phyloP scores from a whole-genome alignment of 2,113 vertebrate species.

The Brienomyrus longianalis region DNA sequence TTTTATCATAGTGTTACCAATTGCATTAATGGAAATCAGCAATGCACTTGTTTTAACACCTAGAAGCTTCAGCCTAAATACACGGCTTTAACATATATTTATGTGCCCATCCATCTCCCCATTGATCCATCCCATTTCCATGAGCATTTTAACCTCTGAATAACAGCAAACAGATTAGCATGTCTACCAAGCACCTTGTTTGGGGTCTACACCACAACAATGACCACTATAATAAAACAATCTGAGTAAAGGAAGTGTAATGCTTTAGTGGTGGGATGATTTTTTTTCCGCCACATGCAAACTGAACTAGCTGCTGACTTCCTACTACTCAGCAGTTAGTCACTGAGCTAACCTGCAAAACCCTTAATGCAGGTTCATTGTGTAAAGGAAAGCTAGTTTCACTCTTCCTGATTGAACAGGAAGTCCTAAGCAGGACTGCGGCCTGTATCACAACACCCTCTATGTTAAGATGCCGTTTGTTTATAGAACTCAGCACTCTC shows the following conservation, averaged over 20 bases:
- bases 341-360: neutral
- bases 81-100: neutral
- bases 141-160: neutral
- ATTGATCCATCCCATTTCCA: neutral
- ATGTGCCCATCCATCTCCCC: neutral
- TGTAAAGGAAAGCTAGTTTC: neutral
- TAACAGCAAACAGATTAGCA: neutral
- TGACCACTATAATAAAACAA: neutral
- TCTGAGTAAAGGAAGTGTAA: neutral
- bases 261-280: neutral
- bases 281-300: neutral
- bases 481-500: neutral
- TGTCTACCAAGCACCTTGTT: neutral
- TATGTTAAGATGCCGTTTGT: neutral
- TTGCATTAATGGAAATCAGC: neutral
- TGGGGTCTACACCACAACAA: neutral
- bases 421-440: neutral
- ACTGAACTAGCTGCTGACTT: neutral
- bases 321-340: neutral
- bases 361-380: neutral
- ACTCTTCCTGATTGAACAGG: neutral
- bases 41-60: neutral
- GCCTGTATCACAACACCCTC: neutral
- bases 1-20: neutral
- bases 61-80: neutral